Conservation (phyloP, 2,113 vertebrate species). For the Austrofundulus limnaeus region DNA sequence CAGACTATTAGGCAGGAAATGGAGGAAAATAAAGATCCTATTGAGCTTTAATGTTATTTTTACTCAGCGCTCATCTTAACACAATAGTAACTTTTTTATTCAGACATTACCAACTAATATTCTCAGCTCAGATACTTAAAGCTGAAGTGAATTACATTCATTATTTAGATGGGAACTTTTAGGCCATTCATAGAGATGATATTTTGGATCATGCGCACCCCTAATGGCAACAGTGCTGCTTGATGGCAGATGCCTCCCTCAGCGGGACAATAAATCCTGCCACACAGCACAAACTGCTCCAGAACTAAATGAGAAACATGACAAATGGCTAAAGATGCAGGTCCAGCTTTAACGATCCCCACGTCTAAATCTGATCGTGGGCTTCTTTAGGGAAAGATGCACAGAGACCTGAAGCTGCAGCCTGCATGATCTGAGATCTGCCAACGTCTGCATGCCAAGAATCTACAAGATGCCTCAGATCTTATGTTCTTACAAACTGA, state of each 20-base stretch:
- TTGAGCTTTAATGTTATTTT: neutral
- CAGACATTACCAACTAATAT: neutral
- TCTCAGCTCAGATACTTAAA: neutral
- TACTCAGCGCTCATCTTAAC: neutral
- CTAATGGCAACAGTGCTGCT: neutral
- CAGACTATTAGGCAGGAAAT: neutral
- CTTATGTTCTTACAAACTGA: neutral
- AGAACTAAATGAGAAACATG: neutral
- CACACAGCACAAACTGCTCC: neutral
- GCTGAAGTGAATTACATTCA: neutral
- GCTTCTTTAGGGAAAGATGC: neutral
- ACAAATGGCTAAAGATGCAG: neutral
- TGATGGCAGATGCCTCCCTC: conserved; percentile 7
- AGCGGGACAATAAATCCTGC: conserved; percentile 2
- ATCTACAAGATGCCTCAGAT: neutral
- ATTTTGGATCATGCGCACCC: neutral
- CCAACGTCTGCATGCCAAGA: neutral
- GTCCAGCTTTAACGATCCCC: neutral
- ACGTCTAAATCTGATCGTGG: neutral
- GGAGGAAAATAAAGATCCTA: neutral
- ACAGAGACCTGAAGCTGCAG: neutral
- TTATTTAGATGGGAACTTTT: neutral
- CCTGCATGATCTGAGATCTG: neutral
- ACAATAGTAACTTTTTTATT: too few species aligned
- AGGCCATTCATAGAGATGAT: neutral